phyloP scores from a whole-genome alignment of 2,113 vertebrate genomes.

The western clawed frog (Xenopus tropicalis) region DNA sequence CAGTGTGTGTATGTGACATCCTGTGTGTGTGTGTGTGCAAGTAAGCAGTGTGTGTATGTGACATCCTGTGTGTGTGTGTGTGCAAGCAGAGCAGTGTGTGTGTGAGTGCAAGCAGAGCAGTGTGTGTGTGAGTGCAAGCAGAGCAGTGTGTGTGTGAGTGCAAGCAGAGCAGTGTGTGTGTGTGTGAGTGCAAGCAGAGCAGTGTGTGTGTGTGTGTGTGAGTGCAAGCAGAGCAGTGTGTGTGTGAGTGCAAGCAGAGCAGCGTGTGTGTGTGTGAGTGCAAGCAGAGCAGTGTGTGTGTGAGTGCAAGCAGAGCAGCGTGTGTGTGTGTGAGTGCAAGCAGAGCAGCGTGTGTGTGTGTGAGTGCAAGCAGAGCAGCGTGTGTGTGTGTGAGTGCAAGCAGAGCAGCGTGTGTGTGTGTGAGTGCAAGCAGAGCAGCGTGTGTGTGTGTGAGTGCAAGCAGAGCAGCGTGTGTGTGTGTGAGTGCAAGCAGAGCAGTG shows the following conservation, averaged over 20 bases:
- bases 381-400: conserved; percentile 30
- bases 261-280: background rate
- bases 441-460: conserved; percentile 30
- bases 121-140: background rate
- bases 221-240: background rate
- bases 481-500: too few species aligned
- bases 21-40: too few species aligned
- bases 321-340: conserved; percentile 30
- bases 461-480: background rate
- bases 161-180: conserved; percentile 5
- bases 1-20: too few species aligned
- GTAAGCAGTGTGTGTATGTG: too few species aligned
- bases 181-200: background rate
- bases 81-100: background rate
- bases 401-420: conserved; percentile 36
- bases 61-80: conserved; percentile 34
- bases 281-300: too few species aligned
- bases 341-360: too few species aligned
- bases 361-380: too few species aligned
- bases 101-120: too few species aligned
- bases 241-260: too few species aligned
- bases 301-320: too few species aligned
- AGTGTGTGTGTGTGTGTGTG: conserved; percentile 44
- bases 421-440: background rate
- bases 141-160: too few species aligned